Base-by-base conservation (phyloP, 2,113 vertebrate species). In the Odobenus rosmarus region DNA sequence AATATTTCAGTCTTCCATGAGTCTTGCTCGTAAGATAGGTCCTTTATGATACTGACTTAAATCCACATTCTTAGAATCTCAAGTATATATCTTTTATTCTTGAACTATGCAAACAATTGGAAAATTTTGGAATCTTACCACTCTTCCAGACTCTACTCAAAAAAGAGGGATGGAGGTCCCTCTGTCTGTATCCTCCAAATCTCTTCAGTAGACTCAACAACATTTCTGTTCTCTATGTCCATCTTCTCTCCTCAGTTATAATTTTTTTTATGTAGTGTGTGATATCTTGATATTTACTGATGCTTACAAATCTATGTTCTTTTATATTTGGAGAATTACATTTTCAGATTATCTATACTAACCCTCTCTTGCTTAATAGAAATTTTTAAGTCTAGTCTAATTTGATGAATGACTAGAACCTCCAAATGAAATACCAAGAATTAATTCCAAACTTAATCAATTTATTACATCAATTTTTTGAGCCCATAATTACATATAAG, bases 371-470 rank as follows among this genome's bases (percentile, higher is more conserved):
- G 36, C 33, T 95, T 83, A 97, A 39, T 82, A 92, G 42, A 96
- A 90, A 69, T 39, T 23, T 77, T 23, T 88, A 42, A 69, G 57
- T 88, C 12, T 62, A 71, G 39, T 92, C 1, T 64, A 88, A 80
- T 67, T 74, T 77, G 26, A 74, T 31, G 26, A 89, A 79, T 86
- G 36, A 93, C 24, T 80, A 80, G 4, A 91, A 28, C 8, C 13
- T 86, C 39, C 46, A 93, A 79, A 95, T 16, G 16, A 76, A 93
- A 80, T 84, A n/a, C 4, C 5, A 96, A 46, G 21, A 72, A 57
- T 72, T 96, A 89, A 93, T 61, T 96, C 86, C 26, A 13, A 55
- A 8, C 21, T 90, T 90, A 90, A 61, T 31, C 19, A 95, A 42
- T 26, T 18, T 86, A 79, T 83, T 89, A 8, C 11, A 80, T 57